phyloP scores from a whole-genome alignment of 92 coral and sea anemone species.

The Epizoanthus illoricatus region DNA sequence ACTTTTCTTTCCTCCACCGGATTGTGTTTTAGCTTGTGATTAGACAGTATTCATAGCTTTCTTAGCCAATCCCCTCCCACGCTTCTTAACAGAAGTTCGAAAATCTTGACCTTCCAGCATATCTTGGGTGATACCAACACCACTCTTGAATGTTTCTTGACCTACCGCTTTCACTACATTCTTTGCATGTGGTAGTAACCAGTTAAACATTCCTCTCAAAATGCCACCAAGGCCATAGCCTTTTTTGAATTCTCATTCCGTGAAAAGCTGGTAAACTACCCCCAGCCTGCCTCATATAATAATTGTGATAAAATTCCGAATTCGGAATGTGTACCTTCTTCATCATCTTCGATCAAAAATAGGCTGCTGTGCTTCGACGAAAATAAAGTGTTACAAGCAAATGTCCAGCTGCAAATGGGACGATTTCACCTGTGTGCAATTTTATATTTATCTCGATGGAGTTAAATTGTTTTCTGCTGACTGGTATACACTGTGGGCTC shows the following conservation, averaged over 20 bases:
- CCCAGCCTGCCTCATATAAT: slow-evolving; percentile 42
- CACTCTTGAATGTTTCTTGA: slow-evolving; percentile 41
- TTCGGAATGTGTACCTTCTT: not conserved
- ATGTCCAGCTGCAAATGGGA: slow-evolving; percentile 53
- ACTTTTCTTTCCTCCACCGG: too few relatives aligned
- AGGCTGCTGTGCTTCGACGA: slow-evolving; percentile 33
- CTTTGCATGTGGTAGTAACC: slow-evolving; percentile 38
- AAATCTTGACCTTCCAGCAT: slow-evolving; percentile 28
- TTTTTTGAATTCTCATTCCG: slow-evolving; percentile 36
- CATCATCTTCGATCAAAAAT: not conserved
- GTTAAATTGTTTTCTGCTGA: slow-evolving; percentile 58
- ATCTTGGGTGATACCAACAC: slow-evolving; percentile 41
- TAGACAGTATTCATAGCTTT: too few relatives aligned
- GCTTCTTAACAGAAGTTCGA: not conserved
- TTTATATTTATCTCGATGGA: slow-evolving; percentile 60
- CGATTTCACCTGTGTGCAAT: slow-evolving; percentile 46
- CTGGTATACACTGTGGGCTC: slow-evolving; percentile 57
- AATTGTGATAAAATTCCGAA: slow-evolving; percentile 18
- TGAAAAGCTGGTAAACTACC: slow-evolving; percentile 35
- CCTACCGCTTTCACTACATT: slow-evolving; percentile 30
- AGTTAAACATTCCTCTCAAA: slow-evolving; percentile 33
- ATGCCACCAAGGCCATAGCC: slow-evolving; percentile 47
- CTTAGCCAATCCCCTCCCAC: too few relatives aligned
- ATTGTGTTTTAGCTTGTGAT: too few relatives aligned
- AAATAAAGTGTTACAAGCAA: slow-evolving; percentile 52